phyloP scores from a whole-genome alignment of 2,797 vertebrate species.

The Podarcis siculus region DNA sequence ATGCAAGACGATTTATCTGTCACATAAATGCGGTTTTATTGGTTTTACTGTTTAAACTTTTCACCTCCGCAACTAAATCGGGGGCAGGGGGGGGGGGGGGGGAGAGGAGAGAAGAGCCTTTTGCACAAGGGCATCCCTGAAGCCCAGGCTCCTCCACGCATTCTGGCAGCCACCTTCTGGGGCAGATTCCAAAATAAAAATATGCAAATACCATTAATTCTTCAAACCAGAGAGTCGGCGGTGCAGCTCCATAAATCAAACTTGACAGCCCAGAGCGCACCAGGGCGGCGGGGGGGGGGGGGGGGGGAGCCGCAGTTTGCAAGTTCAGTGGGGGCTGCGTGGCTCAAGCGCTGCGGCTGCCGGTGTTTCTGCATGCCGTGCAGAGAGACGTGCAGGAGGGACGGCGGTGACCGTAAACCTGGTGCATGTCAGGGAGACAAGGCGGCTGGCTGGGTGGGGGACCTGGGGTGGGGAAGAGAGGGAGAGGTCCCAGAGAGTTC shows the following conservation, averaged over 20 bases:
- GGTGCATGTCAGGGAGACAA: neutral
- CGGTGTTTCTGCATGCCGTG: neutral
- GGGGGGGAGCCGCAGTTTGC: slow-evolving; percentile 3
- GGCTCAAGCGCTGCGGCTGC: neutral
- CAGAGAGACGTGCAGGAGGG: neutral
- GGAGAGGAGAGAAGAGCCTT: neutral
- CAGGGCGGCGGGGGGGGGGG: neutral
- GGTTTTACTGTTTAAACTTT: slow-evolving; percentile 77
- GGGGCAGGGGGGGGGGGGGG: slow-evolving; percentile 7
- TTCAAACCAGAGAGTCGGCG: slow-evolving; percentile 56
- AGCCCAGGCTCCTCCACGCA: neutral
- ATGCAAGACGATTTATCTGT: slow-evolving; percentile 67
- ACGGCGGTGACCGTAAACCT: fast-evolving
- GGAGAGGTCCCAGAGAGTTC: fast-evolving
- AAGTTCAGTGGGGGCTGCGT: neutral
- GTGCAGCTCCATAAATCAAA: slow-evolving; percentile 67
- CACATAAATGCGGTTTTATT: slow-evolving; percentile 74
- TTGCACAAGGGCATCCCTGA: neutral
- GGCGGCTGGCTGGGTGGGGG: neutral
- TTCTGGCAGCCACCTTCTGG: slow-evolving; percentile 48
- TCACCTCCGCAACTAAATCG: slow-evolving; percentile 71
- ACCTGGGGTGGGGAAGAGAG: fast-evolving
- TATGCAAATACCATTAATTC: slow-evolving; percentile 74
- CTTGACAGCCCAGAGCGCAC: slow-evolving; percentile 52
- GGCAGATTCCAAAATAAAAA: slow-evolving; percentile 71